Conservation (phyloP, 2,888 invertebrate species). For the Morpho achilles region DNA sequence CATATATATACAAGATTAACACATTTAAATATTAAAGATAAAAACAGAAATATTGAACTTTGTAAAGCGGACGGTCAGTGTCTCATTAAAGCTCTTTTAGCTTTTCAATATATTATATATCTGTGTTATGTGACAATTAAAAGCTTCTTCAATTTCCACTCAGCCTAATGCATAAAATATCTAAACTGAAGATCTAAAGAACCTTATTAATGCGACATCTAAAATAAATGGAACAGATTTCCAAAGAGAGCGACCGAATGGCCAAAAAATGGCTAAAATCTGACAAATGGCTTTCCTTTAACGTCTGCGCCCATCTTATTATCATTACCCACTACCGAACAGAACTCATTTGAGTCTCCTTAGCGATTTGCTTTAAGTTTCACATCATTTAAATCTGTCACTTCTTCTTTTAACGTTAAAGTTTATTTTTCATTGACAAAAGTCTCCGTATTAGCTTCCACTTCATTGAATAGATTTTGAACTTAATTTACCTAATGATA, state of each 20-base stretch:
- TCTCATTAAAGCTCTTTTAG: no score
- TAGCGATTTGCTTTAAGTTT: constrained; percentile 48
- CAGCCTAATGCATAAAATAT: constrained; percentile 5
- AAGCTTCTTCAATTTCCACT: not conserved
- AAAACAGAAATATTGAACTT: no score
- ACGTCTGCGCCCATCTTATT: constrained; percentile 79
- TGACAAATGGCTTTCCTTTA: constrained; percentile 79
- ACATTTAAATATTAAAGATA: no score
- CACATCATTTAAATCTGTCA: constrained; percentile 29
- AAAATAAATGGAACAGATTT: constrained; percentile 78
- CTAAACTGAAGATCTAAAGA: constrained; percentile 29
- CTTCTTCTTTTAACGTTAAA: constrained; percentile 33
- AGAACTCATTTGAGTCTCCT: constrained; percentile 74
- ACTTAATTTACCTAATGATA: constrained; percentile 31
- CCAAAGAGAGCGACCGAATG: constrained; percentile 69
- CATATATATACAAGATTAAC: no score
- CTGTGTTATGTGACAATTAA: not conserved
- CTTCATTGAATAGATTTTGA: constrained; percentile 31
- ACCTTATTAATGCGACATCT: constrained; percentile 59
- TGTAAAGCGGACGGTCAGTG: no score
- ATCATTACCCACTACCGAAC: constrained; percentile 77
- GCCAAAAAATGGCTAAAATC: constrained; percentile 73
- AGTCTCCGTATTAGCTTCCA: constrained; percentile 38
- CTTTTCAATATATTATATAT: no score
- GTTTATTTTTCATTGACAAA: constrained; percentile 37